These are phyloP conservation scores for Anthoscopus minutus DNA, from an alignment of 2,113 vertebrate genomes.

Conservation along the genomic window DNA sequence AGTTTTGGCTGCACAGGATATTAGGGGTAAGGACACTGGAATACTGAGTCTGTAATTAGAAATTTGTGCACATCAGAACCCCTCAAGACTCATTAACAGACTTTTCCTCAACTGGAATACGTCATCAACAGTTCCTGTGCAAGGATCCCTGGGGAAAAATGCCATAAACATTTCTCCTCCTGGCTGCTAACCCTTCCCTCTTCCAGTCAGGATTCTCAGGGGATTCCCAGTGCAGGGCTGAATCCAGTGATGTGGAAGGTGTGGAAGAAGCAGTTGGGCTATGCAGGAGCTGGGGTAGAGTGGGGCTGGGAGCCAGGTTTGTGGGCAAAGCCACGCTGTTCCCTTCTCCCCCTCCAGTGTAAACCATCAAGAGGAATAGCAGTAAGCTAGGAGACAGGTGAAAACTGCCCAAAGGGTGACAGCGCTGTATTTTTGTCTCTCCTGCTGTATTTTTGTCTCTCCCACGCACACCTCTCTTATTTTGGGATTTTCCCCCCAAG, in stretches of 20 bases:
- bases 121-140: neutral
- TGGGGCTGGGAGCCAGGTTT: neutral
- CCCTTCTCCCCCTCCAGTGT: neutral
- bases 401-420: neutral
- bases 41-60: neutral
- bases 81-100: neutral
- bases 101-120: neutral
- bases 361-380: neutral
- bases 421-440: neutral
- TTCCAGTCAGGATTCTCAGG: neutral
- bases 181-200: neutral
- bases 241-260: neutral
- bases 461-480: accelerated
- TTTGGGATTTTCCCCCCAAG: neutral
- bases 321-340: neutral
- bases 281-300: neutral
- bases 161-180: neutral
- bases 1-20: neutral
- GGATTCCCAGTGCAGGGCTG: neutral
- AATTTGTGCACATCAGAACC: neutral
- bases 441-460: neutral
- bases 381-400: neutral
- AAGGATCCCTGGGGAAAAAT: neutral
- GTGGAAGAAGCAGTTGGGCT: neutral
- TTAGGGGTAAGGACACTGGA: neutral